phyloP scores from a whole-genome alignment of 2,888 invertebrate genomes.

The Vanessa cardui region DNA sequence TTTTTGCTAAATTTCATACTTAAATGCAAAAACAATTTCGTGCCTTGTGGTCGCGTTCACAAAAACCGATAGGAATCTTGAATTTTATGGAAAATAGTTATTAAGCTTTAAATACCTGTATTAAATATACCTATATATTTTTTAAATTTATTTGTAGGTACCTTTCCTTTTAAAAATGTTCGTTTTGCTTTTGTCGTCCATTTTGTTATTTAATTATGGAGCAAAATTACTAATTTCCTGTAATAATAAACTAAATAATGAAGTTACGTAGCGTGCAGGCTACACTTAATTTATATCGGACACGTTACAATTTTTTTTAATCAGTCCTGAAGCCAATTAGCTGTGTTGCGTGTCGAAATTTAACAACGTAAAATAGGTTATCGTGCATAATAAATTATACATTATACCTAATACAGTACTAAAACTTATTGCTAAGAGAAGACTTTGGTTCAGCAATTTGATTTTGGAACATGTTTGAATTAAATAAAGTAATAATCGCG shows the following conservation, averaged over 20 bases:
- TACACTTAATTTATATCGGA: conserved; percentile 10
- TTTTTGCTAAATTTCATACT: neutral
- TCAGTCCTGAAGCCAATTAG: neutral
- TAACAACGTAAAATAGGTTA: conserved; percentile 4
- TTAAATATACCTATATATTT: neutral
- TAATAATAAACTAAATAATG: neutral
- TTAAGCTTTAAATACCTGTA: conserved; percentile 9
- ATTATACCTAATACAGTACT: too few species aligned
- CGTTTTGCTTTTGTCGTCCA: neutral
- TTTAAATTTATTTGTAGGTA: too few species aligned
- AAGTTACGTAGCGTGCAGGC: conserved; percentile 11
- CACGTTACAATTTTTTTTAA: conserved; percentile 25
- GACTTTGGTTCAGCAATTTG: too few species aligned
- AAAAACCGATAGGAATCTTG: conserved; percentile 36
- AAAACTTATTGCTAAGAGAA: too few species aligned
- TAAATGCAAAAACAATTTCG: conserved; percentile 8
- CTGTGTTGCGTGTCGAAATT: conserved; percentile 25
- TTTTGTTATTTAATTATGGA: too few species aligned
- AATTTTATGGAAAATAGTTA: conserved; percentile 22
- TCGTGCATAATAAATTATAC: neutral
- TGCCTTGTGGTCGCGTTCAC: conserved; percentile 15
- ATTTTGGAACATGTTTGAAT: too few species aligned
- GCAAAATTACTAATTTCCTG: neutral
- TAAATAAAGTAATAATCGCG: too few species aligned
- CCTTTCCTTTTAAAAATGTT: neutral